Evolutionary conservation across 1,140 invertebrate species (phyloP), one percentile per base, ranked within the genome.

Genomic region (Hyphantria cunea): DNA sequence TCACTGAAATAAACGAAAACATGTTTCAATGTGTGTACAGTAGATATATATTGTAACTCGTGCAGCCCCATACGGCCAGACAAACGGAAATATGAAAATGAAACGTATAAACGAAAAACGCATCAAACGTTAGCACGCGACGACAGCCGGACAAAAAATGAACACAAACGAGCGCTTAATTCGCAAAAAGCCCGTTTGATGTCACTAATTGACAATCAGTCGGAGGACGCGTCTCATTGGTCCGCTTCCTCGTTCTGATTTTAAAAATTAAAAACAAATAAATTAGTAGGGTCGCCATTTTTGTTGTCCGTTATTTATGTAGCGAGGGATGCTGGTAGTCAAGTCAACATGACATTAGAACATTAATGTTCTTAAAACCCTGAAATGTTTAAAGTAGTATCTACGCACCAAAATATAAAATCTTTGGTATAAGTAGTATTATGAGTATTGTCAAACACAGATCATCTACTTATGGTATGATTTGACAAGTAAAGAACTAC

Each of bases 101-200:
- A 84, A 85, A 86, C 76, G 75, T 74, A 78, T 77, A 80, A 85
- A 85, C 77, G 86, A 85, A 86, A 86, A 89, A 87, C 84, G 80
- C 78, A 85, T 85, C 76, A 80, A 72, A 70, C 79, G 77, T 74
- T 76, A 74, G 76, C 74, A 68, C 76, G 70, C 75, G 77, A 71
- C 76, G 74, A 55, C 64, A 60, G 74, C 70, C 64, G 84, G 79
- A 86, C 83, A 88, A 90, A 88, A 88, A 89, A 82, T 85, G 84
- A 89, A 88, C 76, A 83, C 77, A 82, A 84, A 82, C 84, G 75
- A 65, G 62, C 83, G 85, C 80, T 90, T 90, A 90, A 90, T 90
- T 90, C 87, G 87, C 87, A 90, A 90, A 90, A 88, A 90, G 87
- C 84, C 86, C 87, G 85, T 88, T 90, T 90, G 85, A 90, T 90